phyloP scores from a whole-genome alignment of 2,113 vertebrate genomes.

The Thunnus maccoyii region DNA sequence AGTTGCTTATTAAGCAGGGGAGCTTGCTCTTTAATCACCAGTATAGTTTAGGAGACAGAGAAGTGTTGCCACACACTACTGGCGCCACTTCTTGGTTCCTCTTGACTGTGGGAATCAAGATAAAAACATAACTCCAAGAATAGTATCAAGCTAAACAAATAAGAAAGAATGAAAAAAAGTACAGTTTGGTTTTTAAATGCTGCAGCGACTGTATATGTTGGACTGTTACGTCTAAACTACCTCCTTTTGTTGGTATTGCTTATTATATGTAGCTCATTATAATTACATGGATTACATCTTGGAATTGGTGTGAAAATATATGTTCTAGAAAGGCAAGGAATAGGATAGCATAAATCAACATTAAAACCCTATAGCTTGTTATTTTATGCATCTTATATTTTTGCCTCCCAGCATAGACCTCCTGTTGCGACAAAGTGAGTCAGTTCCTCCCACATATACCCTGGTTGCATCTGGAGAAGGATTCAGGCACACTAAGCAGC shows the following conservation, averaged over 20 bases:
- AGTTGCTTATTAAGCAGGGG: slow-evolving; percentile 66
- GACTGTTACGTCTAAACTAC: background rate
- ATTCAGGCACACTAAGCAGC: slow-evolving; percentile 26
- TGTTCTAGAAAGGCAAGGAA: slow-evolving; percentile 2
- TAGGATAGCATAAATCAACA: background rate
- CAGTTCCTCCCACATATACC: slow-evolving; percentile 18
- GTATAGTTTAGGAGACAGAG: slow-evolving; percentile 50
- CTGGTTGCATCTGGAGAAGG: slow-evolving; percentile 16
- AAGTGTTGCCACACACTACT: slow-evolving; percentile 13
- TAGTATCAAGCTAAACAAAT: background rate
- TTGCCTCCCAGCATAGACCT: background rate
- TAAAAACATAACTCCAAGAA: slow-evolving; percentile 17
- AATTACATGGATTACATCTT: background rate
- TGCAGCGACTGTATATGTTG: background rate
- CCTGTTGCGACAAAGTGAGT: background rate
- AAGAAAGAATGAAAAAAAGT: background rate
- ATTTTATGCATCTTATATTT: background rate
- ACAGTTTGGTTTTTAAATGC: background rate
- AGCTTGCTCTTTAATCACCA: slow-evolving; percentile 69
- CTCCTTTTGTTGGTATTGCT: slow-evolving; percentile 9
- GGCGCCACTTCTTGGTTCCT: background rate
- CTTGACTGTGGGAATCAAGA: background rate
- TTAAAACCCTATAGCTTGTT: slow-evolving; percentile 4
- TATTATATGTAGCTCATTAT: slow-evolving; percentile 30
- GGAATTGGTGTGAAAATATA: slow-evolving; percentile 1